Evolutionary conservation across 2,888 invertebrate species (phyloP), one percentile per base, ranked within the genome.

Genomic region (Diarsia dahlii): DNA sequence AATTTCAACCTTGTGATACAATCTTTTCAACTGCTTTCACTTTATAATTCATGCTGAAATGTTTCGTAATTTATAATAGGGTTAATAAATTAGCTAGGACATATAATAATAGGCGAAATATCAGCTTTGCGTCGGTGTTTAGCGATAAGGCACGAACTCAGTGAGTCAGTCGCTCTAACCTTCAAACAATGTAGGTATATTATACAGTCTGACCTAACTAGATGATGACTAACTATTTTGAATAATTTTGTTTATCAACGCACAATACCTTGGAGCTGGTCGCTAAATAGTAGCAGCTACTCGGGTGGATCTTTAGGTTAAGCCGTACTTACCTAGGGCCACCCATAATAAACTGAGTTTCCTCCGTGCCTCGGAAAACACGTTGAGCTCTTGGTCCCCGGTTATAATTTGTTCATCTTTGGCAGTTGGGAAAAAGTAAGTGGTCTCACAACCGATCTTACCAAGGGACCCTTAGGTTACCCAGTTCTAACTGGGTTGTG

Each of bases 121-220:
- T 84, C 88, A 88, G 87, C 86, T 90, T 90, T 88, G 88, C 82
- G 87, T 85, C 79, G 85, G 80, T 83, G 80, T 82, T 78, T 54
- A 70, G 85, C 89, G 93, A 93, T 92, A 93, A 92, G 92, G 91
- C 91, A 92, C 91, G 91, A 84, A 81, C 76, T 80, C 76, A 64
- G 77, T 69, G 73, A 87, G 83, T 82, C 84, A 85, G 90, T 89
- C 87, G 81, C 74, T 70, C 82, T 79, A 63, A 76, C 76, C 78
- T 76, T 78, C 81, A 83, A 85, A 86, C 76, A 83, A 84, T 28
- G 28, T 75, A 34, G 48, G 18, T 70, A 34, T n/a, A 28, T n/a
- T n/a, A 46, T 20, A 56, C n/a, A 56, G 54, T 74, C 80, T 45
- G 15, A 28, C 10, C 50, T 9, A 34, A 63, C 18, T 73, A 23